Conservation (phyloP, 2,888 invertebrate species). For the Diploptera punctata region DNA sequence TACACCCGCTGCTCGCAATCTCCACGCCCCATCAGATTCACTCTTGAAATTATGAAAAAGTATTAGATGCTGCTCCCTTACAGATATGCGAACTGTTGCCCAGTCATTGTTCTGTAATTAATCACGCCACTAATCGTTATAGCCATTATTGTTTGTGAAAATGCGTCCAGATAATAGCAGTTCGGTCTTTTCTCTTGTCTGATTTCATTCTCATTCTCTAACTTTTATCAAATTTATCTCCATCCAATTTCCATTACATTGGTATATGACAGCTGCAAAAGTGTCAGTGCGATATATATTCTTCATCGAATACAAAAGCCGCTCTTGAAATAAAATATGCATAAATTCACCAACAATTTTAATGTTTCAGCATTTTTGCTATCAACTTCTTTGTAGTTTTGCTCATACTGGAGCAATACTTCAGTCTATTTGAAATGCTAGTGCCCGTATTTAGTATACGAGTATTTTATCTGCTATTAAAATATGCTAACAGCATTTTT, state of each 20-base stretch:
- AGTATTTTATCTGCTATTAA: no score
- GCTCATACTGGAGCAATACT: no score
- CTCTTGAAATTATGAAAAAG: neutral
- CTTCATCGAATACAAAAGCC: no score
- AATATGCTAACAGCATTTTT: no score
- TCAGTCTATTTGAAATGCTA: no score
- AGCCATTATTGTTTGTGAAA: neutral
- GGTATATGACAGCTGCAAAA: neutral
- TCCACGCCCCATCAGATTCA: neutral
- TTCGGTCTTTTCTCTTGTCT: neutral
- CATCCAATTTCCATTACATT: neutral
- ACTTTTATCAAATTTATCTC: constrained; percentile 2
- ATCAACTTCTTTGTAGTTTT: no score
- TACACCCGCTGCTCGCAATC: constrained; percentile 8
- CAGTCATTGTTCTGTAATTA: constrained; percentile 18
- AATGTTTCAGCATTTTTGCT: no score
- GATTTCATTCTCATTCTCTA: no score
- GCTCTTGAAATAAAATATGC: no score
- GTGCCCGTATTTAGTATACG: no score
- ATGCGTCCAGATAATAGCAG: neutral
- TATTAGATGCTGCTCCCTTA: neutral
- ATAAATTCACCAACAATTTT: no score
- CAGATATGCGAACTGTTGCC: neutral
- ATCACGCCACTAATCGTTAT: neutral
- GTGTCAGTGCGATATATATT: no score